Conservation (phyloP, 2,797 vertebrate species). For the Sebastes vulpes region DNA sequence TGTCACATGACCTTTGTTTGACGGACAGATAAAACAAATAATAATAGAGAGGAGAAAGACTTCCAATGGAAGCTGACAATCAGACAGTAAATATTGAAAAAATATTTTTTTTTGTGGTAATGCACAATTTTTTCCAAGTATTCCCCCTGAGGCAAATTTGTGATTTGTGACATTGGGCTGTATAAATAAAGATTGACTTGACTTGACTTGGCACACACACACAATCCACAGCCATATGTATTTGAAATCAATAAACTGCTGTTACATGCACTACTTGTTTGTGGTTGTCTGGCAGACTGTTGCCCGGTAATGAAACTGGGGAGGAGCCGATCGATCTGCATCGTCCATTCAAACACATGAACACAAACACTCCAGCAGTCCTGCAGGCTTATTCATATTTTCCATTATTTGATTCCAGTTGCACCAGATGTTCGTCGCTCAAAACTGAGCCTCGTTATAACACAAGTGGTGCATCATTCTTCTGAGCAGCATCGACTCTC, state of each 20-base stretch:
- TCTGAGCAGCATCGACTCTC: too few relatives aligned
- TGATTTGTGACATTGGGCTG: not conserved
- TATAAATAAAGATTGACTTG: not conserved
- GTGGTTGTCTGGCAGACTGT: slow-evolving; percentile 4
- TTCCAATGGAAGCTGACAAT: slow-evolving; percentile 18
- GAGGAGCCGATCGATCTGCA: not conserved
- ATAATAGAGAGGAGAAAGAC: not conserved
- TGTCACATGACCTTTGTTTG: slow-evolving; percentile 24
- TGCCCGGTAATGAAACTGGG: not conserved
- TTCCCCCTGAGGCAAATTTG: not conserved
- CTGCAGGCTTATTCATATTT: not conserved
- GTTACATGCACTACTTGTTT: slow-evolving; percentile 22
- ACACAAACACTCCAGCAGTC: not conserved
- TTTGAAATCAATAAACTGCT: slow-evolving; percentile 31
- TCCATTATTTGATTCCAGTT: slow-evolving; percentile 14
- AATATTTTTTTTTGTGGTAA: not conserved
- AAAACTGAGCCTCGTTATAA: not conserved
- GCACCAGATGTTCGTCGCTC: slow-evolving; percentile 7
- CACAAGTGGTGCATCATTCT: not conserved
- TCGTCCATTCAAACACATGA: not conserved
- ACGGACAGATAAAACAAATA: slow-evolving; percentile 23
- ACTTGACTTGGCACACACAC: not conserved
- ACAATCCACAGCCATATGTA: slow-evolving; percentile 1
- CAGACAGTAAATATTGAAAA: not conserved
- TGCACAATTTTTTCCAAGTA: not conserved